These are phyloP conservation scores for Caerostris extrusa DNA, from an alignment of 1,140 invertebrate genomes.

Conservation along the genomic window DNA sequence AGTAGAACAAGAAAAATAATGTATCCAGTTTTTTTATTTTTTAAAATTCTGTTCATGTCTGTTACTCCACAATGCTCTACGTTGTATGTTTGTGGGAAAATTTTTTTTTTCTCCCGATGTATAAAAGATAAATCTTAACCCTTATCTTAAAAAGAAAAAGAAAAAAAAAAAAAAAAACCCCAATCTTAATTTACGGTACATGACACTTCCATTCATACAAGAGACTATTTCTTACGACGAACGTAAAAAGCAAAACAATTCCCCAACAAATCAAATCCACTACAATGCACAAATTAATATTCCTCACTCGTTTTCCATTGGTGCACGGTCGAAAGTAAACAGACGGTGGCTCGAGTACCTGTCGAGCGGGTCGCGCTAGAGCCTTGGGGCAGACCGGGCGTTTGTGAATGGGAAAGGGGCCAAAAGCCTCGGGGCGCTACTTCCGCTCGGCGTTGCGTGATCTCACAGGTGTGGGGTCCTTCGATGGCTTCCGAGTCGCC, in stretches of 20 bases:
- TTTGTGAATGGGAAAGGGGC: background rate
- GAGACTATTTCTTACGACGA: background rate
- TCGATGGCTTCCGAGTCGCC: background rate
- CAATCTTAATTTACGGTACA: background rate
- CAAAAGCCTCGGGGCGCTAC: background rate
- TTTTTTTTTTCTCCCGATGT: too few relatives aligned
- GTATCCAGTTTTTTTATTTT: too few relatives aligned
- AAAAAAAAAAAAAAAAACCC: too few relatives aligned
- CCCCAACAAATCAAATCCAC: background rate
- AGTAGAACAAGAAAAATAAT: too few relatives aligned
- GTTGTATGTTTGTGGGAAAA: too few relatives aligned
- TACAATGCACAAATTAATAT: background rate
- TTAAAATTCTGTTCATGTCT: too few relatives aligned
- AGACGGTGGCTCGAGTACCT: background rate
- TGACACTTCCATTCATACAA: background rate
- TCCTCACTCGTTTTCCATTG: background rate
- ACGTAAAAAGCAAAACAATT: background rate
- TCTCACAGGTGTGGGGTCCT: slow-evolving; percentile 7
- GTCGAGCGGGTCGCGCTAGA: background rate
- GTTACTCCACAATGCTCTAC: too few relatives aligned
- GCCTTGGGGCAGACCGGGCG: background rate
- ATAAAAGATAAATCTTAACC: too few relatives aligned
- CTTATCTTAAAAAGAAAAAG: too few relatives aligned
- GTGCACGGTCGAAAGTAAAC: background rate
- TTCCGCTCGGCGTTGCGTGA: background rate